Base-by-base conservation (phyloP, 2,888 invertebrate genomes). In the Lepidocyrtinus sp. region DNA sequence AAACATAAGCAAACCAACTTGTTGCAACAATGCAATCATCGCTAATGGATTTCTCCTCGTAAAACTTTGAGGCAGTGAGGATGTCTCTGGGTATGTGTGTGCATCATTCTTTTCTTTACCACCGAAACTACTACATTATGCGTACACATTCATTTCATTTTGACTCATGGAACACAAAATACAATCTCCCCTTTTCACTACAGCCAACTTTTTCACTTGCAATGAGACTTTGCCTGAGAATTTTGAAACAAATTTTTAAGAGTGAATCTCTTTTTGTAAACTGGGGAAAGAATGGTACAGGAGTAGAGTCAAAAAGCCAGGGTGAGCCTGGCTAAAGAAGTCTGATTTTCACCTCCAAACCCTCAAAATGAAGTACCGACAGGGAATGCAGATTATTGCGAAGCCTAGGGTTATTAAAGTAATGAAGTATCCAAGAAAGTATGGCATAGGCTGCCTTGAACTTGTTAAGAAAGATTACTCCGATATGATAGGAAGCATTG, bases 11-110 rank as follows among this genome's bases (percentile, higher is more conserved):
- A 77, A 50, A 46, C 78, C 78, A 78, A 78, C 78, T 78, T 78
- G 78, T 78, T 78, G 78, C 78, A 78, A 78, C 78, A 78, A 78
- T 78, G 78, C 78, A 78, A 78, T 78, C 78, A 78, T 78, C 78
- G 73, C 78, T 78, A 78, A 78, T 78, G 78, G 78, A 78, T 78
- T 78, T 78, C 68, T 73, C 78, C 73, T 78, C 78, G 68, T 72
- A 78, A 17, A 55, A 3, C 17, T 17, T 55, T 36, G 5, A 5
- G 12, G 12, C 5, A 36, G 36, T 5, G 36, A 36, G 36, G 12
- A 36, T 36, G 36, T 36, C 36, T 5, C n/a, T n/a, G 36, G 5
- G 36, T 36, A 12, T 36, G 36, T 36, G 12, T 36, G 36, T 36
- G 36, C 36, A 36, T 36, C 36, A 5, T 5, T 36, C 36, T 36